Conservation (phyloP, 2,797 vertebrate species). For the Chrosomus eos region DNA sequence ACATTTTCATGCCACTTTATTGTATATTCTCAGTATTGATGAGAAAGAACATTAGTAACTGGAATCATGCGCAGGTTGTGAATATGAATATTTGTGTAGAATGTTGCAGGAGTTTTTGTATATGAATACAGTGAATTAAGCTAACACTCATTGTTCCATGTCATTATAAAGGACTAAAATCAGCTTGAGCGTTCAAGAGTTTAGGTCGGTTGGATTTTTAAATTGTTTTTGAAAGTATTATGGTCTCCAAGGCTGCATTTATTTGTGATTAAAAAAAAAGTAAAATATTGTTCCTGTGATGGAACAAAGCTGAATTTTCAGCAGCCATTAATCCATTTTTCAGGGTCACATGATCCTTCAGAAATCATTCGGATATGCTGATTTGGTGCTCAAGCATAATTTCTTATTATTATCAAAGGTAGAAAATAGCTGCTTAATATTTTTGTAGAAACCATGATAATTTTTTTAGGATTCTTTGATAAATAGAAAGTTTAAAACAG, state of each 20-base stretch:
- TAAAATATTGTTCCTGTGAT: not conserved
- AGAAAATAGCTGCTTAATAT: not conserved
- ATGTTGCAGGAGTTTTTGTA: conserved; percentile 1
- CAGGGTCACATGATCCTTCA: not conserved
- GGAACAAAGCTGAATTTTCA: not conserved
- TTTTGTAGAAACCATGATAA: not conserved
- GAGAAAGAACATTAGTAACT: conserved; percentile 19
- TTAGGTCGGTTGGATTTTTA: not conserved
- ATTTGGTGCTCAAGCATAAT: not conserved
- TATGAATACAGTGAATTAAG: conserved; percentile 5
- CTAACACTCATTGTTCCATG: conserved; percentile 9
- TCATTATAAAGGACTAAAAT: conserved; percentile 22
- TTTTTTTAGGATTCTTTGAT: not conserved
- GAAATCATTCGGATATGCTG: not conserved
- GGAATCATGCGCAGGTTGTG: conserved; percentile 11
- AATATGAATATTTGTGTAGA: conserved; percentile 21
- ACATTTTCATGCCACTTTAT: not conserved
- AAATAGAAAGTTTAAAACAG: not conserved
- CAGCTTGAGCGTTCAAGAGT: not conserved
- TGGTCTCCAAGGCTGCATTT: not conserved
- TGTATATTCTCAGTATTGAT: conserved; percentile 10
- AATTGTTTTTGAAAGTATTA: not conserved
- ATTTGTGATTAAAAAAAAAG: not conserved
- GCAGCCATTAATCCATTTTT: not conserved
- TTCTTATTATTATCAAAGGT: not conserved